Evolutionary conservation across 2,113 vertebrate species (phyloP).

Genomic region (Pluvialis apricaria): DNA sequence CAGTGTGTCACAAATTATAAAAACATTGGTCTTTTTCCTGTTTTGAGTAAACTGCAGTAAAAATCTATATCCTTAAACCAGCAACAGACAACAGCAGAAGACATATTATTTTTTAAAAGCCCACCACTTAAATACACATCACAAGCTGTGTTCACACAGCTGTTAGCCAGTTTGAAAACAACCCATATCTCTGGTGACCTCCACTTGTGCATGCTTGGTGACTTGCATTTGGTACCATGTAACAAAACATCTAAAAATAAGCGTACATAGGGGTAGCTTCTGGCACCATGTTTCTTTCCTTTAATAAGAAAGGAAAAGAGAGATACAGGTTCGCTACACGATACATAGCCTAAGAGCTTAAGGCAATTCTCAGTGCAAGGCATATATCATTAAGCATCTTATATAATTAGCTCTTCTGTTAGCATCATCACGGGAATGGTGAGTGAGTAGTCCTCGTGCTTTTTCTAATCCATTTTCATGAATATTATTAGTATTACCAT

Average conservation of each 20-base stretch:
- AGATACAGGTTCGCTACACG: background rate
- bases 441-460: background rate
- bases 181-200: background rate
- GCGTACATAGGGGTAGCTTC: background rate
- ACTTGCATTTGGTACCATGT: background rate
- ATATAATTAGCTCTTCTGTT: background rate
- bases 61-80: background rate
- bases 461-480: background rate
- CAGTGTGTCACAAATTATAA: background rate
- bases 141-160: background rate
- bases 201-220: background rate
- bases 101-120: background rate
- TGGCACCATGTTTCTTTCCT: background rate
- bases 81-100: background rate
- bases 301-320: background rate
- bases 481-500: background rate
- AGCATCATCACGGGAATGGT: background rate
- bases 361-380: background rate
- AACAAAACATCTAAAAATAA: background rate
- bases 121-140: background rate
- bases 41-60: background rate
- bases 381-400: background rate
- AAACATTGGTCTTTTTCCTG: background rate
- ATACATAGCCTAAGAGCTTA: background rate
- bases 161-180: background rate